These are phyloP conservation scores for Hypselothyrea guttata DNA, from an alignment of 2,888 invertebrate genomes.

Conservation along the genomic window DNA sequence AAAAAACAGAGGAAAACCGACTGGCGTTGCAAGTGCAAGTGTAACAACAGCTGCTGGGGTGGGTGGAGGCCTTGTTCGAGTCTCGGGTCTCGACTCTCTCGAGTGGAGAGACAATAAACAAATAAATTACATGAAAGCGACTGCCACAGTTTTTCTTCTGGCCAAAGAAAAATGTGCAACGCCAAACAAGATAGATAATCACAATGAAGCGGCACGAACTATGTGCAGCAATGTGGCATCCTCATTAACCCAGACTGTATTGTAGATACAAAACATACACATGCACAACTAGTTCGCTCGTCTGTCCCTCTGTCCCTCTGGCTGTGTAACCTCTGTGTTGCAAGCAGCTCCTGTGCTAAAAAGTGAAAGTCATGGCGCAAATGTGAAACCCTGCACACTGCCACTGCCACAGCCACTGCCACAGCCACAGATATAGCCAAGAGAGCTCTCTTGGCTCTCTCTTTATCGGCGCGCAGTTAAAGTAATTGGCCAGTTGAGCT, in stretches of 20 bases:
- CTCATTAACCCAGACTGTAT: conserved; percentile 68
- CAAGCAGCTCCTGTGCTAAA: conserved; percentile 41
- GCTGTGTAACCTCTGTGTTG: conserved; percentile 6
- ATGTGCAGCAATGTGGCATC: conserved; percentile 74
- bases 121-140: conserved; percentile 74
- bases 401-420: not conserved
- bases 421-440: too few relatives aligned
- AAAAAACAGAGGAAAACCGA: conserved; percentile 23
- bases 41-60: conserved; percentile 64
- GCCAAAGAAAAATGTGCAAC: conserved; percentile 51
- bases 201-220: conserved; percentile 74
- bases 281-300: not conserved
- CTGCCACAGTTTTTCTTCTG: conserved; percentile 66
- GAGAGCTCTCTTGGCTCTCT: too few relatives aligned
- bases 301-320: conserved; percentile 4
- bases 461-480: conserved; percentile 36
- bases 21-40: conserved; percentile 69
- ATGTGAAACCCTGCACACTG: conserved; percentile 19
- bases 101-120: conserved; percentile 71
- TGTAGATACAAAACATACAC: conserved; percentile 25
- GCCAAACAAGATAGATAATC: conserved; percentile 62
- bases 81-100: too few relatives aligned
- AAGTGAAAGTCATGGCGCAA: conserved; percentile 71
- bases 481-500: conserved; percentile 75
- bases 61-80: conserved; percentile 43